These are phyloP conservation scores for Bicyclus anynana DNA, from an alignment of 1,140 invertebrate species.

Conservation along the genomic window DNA sequence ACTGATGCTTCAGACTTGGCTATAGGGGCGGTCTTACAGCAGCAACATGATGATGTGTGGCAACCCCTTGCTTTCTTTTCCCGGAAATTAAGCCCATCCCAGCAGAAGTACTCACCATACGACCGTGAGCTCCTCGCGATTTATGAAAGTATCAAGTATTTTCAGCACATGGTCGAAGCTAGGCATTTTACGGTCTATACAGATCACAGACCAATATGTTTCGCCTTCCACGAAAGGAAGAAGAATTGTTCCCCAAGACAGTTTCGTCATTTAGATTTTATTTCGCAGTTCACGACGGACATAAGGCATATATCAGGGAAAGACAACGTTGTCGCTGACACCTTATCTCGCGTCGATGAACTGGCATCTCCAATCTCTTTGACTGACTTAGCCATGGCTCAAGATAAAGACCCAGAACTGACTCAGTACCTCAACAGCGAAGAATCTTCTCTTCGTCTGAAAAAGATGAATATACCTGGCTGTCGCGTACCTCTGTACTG, in stretches of 20 bases:
- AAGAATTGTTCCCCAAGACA: too few relatives aligned
- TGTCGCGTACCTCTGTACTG: too few relatives aligned
- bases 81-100: not conserved
- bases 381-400: not conserved
- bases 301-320: slow-evolving; percentile 11
- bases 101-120: not conserved
- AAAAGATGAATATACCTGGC: slow-evolving; percentile 5
- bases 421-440: not conserved
- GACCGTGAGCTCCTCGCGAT: not conserved
- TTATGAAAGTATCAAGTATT: not conserved
- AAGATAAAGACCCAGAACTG: slow-evolving; percentile 12
- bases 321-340: slow-evolving; percentile 9
- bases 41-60: too few relatives aligned
- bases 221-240: not conserved
- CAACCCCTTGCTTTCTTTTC: not conserved
- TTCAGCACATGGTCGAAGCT: slow-evolving; percentile 11
- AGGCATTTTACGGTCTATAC: too few relatives aligned
- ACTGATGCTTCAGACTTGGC: not conserved
- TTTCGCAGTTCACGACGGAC: slow-evolving; percentile 12
- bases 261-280: slow-evolving; percentile 7
- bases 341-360: slow-evolving; percentile 8
- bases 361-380: slow-evolving; percentile 6
- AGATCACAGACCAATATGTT: slow-evolving; percentile 8
- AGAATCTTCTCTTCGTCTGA: slow-evolving; percentile 6
- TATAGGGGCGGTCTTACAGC: too few relatives aligned